Base-by-base conservation (phyloP, 2,888 invertebrate species). In the Galerucella pusilla region DNA sequence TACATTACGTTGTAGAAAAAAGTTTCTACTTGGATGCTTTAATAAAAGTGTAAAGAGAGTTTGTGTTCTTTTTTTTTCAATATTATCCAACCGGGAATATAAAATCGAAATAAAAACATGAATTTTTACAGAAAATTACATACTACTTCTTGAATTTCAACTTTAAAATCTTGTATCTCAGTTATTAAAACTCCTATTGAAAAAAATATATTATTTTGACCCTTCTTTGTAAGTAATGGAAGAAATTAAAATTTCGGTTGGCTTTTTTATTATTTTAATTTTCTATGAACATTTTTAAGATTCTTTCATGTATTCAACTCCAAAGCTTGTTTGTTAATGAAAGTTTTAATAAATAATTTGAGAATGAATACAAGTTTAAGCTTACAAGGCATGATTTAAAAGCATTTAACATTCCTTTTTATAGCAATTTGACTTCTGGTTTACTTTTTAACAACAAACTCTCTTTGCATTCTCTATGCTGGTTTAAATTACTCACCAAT, bases 401-500 rank as follows among this genome's bases (percentile, higher is more conserved):
- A 35, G 35, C 35, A 35, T 35, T 35, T 5, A 35, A 35, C 35
- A 0, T 28, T 28, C 28, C 4, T 35, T 35, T 35, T 35, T 6
- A 35, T 46, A 3, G 12, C 12, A 46, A 46, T 28, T 52, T 11
- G 49, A 25, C 6, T 25, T 25, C 35, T 59, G 68, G 45, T 67
- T 52, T 57, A 64, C 12, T 42, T 67, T 67, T 68, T 46, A 61
- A 61, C 28, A 14, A 73, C 74, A 77, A 77, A 75, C 74, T 77
- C 77, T 75, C 77, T 66, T 70, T 67, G 68, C 70, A 70, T 77
- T 70, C 61, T 72, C 74, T 74, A 75, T 75, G 68, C 60, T 45
- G 61, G 68, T 70, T 42, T 63, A 75, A 75, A 71, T 82, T 83
- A 83, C 83, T 83, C 83, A 83, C 83, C 83, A 80, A 80, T 64